Base-by-base conservation (phyloP, 2,797 vertebrate species). In the Rhinoraja longicauda region DNA sequence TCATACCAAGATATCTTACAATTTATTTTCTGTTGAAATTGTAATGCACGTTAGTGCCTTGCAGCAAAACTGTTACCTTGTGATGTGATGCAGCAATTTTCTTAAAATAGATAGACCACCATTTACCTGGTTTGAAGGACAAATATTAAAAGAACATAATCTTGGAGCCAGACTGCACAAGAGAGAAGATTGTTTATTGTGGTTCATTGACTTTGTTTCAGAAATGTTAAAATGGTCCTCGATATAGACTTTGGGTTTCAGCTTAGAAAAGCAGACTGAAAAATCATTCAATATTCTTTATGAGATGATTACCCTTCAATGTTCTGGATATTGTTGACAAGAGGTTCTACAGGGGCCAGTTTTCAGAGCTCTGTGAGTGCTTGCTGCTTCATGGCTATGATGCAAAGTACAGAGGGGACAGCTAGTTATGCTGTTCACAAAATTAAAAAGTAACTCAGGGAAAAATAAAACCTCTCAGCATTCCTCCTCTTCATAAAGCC, bases 241-340 rank as follows among this genome's bases (percentile, higher is more conserved):
- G 36, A 24, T 92, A 15, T 26, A 53, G 70, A 73, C 39, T 53
- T 53, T 73, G 24, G 36, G 36, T 53, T 92, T 73, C 45, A 13
- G 36, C 67, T 91, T 72, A 12, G 39, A 24, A 53, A 73, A 75
- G 90, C 70, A n/a, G 90, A 73, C 39, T 92, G 90, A 45, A 73
- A 72, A 92, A 92, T 92, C 13, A 53, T 72, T 92, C 90, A 92
- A 72, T 72, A 72, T 91, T 73, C 32, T 73, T 73, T 72, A 70
- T 73, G 67, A 73, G 67, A 72, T 73, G 0, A 91, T 91, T 86
- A 32, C n/a, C 10, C 67, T 72, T 19, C 67, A 53, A 21, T 75
- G 26, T 57, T 29, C 39, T 39, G 24, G 90, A 70, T 90, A 90
- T 36, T 4, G 24, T 57, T n/a, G 90, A 5, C 90, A 53, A 73